Evolutionary conservation across 2,888 invertebrate species (phyloP).

Genomic region (Sinopyrophorus schimmeli): DNA sequence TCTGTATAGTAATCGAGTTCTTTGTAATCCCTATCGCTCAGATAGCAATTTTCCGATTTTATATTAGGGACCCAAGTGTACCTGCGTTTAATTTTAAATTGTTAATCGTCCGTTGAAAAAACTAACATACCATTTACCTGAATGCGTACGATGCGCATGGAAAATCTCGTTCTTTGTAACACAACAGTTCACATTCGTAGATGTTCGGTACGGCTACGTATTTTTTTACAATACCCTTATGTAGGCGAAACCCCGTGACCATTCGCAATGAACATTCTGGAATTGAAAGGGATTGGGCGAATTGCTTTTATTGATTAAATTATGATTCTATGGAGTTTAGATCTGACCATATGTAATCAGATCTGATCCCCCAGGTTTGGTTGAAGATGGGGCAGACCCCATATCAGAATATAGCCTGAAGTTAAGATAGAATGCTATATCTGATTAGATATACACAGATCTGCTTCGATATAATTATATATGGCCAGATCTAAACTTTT

Average conservation of each 20-base stretch:
- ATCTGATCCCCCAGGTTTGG: no score
- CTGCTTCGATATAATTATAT: no score
- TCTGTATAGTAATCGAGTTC: constrained; percentile 75
- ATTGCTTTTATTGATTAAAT: no score
- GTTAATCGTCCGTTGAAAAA: no score
- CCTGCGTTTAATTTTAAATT: constrained; percentile 39
- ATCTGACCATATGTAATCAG: no score
- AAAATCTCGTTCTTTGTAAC: constrained; percentile 71
- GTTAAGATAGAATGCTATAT: no score
- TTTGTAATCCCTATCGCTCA: constrained; percentile 72
- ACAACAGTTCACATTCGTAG: constrained; percentile 76
- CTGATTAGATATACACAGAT: no score
- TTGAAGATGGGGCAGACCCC: no score
- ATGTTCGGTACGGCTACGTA: constrained; percentile 68
- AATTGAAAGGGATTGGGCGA: constrained; percentile 36
- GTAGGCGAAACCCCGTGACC: constrained; percentile 74
- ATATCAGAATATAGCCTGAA: no score
- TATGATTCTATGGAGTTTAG: no score
- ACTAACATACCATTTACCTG: constrained; percentile 57
- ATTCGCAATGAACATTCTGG: constrained; percentile 76
- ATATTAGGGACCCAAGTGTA: constrained; percentile 58
- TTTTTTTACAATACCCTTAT: constrained; percentile 68
- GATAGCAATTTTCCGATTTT: constrained; percentile 74
- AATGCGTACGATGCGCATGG: constrained; percentile 77
- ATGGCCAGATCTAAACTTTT: no score